These are phyloP conservation scores for Drosophila neocordata DNA, from an alignment of 1,140 invertebrate species.

Conservation along the genomic window DNA sequence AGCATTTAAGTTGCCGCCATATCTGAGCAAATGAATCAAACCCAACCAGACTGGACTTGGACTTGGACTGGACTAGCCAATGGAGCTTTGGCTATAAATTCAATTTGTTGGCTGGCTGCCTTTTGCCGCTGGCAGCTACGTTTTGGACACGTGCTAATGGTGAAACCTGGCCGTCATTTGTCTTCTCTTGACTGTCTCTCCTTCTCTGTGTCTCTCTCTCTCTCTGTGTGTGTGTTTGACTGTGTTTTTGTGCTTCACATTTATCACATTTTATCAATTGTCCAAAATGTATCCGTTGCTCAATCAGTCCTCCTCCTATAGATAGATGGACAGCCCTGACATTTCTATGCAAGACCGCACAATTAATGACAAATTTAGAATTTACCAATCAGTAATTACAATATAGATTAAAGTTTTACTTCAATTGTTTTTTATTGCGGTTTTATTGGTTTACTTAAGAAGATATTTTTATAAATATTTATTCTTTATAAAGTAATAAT, in stretches of 20 bases:
- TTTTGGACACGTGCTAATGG: conserved; percentile 58
- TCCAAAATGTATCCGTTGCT: conserved; percentile 70
- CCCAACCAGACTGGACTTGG: conserved; percentile 39
- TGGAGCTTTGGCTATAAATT: conserved; percentile 71
- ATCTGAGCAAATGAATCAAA: conserved; percentile 75
- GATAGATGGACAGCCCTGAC: conserved; percentile 18
- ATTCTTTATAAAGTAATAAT: no score
- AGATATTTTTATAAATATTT: no score
- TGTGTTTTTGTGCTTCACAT: conserved; percentile 35
- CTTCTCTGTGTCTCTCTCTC: background rate
- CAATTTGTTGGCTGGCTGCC: conserved; percentile 68
- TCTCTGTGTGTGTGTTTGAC: conserved; percentile 2
- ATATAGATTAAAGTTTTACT: conserved; percentile 40
- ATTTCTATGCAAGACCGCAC: conserved; percentile 57
- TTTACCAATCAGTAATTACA: conserved; percentile 81
- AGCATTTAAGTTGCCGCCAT: conserved; percentile 64
- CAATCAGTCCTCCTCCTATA: conserved; percentile 57
- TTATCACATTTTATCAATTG: conserved; percentile 82
- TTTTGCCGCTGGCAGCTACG: conserved; percentile 42
- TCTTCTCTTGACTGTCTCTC: conserved; percentile 47
- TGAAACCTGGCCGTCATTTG: conserved; percentile 74
- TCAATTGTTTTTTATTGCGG: no score
- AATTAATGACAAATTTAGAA: conserved; percentile 82
- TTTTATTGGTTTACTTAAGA: no score
- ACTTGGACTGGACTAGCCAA: conserved; percentile 14